These are phyloP conservation scores for Ciconia maguari DNA, from an alignment of 2,113 vertebrate species.

Conservation along the genomic window DNA sequence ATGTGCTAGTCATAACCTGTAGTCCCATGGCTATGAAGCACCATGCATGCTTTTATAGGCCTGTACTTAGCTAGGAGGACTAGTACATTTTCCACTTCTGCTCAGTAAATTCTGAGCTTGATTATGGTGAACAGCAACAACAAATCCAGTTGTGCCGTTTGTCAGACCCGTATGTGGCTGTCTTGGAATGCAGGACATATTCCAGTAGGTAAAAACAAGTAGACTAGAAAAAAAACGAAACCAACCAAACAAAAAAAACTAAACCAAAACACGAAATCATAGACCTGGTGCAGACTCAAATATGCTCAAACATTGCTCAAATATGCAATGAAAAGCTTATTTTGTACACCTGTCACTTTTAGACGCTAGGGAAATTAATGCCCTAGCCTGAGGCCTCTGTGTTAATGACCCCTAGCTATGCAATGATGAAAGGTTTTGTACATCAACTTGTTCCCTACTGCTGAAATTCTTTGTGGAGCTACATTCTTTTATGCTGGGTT, in stretches of 20 bases:
- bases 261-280: not conserved
- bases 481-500: not conserved
- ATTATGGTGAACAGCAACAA: not conserved
- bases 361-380: not conserved
- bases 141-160: not conserved
- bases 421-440: constrained; percentile 30
- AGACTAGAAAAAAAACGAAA: not conserved
- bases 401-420: constrained; percentile 43
- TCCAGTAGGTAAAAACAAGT: not conserved
- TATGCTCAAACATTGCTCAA: not conserved
- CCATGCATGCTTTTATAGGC: not conserved
- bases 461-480: constrained; percentile 9
- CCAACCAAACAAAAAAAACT: not conserved
- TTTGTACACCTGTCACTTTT: not conserved
- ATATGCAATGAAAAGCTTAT: not conserved
- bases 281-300: not conserved
- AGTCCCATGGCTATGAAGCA: not conserved
- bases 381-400: constrained; percentile 1
- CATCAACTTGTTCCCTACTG: not conserved
- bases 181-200: not conserved
- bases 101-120: not conserved
- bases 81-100: not conserved
- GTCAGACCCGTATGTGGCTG: not conserved
- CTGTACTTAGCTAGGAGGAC: not conserved
- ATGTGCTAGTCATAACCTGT: not conserved